Conservation (phyloP, 2,113 vertebrate genomes). For the Xyrauchen texanus region DNA sequence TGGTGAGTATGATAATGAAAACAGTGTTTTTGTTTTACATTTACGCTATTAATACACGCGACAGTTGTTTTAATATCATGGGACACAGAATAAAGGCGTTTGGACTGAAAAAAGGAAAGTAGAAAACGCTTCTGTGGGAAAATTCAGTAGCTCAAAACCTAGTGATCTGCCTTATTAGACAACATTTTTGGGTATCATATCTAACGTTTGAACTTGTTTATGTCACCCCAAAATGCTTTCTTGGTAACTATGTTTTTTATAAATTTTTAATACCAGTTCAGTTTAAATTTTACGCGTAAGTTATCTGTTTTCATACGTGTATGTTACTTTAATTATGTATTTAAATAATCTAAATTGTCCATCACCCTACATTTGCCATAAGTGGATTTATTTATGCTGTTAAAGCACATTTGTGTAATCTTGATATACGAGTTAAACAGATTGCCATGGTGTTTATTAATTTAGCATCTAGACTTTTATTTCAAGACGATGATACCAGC, state of each 20-base stretch:
- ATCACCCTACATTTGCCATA: neutral
- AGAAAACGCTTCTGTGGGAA: conserved; percentile 1
- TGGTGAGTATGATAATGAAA: conserved; percentile 68
- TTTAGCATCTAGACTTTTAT: neutral
- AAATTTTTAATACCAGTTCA: neutral
- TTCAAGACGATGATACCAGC: neutral
- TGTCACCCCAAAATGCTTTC: neutral
- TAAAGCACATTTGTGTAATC: neutral
- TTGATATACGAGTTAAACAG: neutral
- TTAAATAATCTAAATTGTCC: neutral
- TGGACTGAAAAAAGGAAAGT: neutral
- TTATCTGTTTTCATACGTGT: neutral
- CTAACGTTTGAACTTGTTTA: too few species aligned
- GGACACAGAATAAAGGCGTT: neutral
- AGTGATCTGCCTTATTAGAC: neutral
- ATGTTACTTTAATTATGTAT: neutral
- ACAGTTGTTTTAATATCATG: neutral
- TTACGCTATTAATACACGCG: neutral
- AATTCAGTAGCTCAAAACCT: neutral
- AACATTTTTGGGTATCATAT: neutral
- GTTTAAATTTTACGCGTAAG: neutral
- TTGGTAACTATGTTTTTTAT: neutral
- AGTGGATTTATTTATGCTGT: neutral
- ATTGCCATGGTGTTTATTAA: neutral
- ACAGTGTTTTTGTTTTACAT: neutral